phyloP scores from a whole-genome alignment of 2,797 vertebrate species.

The Sebastes matsubarae region DNA sequence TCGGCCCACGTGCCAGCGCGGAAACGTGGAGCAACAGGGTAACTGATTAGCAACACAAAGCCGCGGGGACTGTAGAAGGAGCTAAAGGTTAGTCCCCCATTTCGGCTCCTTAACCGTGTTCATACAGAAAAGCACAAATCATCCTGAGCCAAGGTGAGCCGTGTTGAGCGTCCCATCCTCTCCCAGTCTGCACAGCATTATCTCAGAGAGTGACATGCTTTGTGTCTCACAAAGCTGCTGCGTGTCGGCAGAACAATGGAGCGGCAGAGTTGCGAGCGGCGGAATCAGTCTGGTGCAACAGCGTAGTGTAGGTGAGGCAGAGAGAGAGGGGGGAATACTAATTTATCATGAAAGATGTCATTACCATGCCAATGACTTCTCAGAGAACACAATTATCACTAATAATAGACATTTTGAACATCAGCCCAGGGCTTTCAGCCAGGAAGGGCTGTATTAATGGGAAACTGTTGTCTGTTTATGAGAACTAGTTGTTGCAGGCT shows the following conservation, averaged over 20 bases:
- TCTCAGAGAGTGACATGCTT: slow-evolving; percentile 72
- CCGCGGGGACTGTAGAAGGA: not conserved
- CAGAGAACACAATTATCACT: slow-evolving; percentile 73
- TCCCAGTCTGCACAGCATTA: slow-evolving; percentile 53
- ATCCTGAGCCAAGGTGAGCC: slow-evolving; percentile 57
- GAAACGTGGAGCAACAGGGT: slow-evolving; percentile 47
- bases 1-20: not conserved
- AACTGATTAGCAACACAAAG: slow-evolving; percentile 48
- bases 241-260: slow-evolving; percentile 73
- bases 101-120: slow-evolving; percentile 24
- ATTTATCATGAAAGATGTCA: slow-evolving; percentile 77
- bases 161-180: slow-evolving; percentile 27
- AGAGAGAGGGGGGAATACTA: slow-evolving; percentile 45
- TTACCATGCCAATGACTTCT: slow-evolving; percentile 74
- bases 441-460: slow-evolving; percentile 58
- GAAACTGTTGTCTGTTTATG: slow-evolving; percentile 69
- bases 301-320: slow-evolving; percentile 62
- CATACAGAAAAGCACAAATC: slow-evolving; percentile 33
- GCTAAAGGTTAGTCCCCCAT: slow-evolving; percentile 36
- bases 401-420: slow-evolving; percentile 76
- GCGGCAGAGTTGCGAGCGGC: slow-evolving; percentile 49
- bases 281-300: slow-evolving; percentile 59
- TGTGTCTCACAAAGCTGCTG: slow-evolving; percentile 70
- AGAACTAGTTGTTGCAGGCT: slow-evolving; percentile 39
- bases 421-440: slow-evolving; percentile 62